These are phyloP conservation scores for Lasioglossum zephyrum DNA, from an alignment of 2,888 invertebrate species.

Conservation along the genomic window DNA sequence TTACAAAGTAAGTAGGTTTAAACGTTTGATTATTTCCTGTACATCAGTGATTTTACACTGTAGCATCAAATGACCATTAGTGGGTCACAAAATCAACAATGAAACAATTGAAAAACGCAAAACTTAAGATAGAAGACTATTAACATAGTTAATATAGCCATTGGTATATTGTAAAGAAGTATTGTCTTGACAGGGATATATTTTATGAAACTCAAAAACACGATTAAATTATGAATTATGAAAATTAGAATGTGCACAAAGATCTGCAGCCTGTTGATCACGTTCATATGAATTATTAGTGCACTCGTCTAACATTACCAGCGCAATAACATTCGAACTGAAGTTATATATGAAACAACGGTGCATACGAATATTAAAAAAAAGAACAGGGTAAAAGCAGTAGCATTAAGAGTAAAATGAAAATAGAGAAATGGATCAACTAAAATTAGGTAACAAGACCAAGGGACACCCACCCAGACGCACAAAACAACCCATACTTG, in stretches of 20 bases:
- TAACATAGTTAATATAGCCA: neutral
- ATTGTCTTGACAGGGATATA: neutral
- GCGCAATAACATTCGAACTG: neutral
- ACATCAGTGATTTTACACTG: neutral
- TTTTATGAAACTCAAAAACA: neutral
- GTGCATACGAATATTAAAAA: neutral
- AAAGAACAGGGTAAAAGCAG: neutral
- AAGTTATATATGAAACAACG: neutral
- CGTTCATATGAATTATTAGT: neutral
- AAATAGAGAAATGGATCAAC: neutral
- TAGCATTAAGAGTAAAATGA: neutral
- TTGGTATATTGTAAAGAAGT: neutral
- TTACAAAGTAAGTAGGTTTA: conserved; percentile 87
- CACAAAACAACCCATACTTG: neutral
- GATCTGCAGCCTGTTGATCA: neutral
- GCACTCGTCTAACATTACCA: neutral
- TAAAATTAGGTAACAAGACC: neutral
- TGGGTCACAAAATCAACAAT: too few relatives aligned
- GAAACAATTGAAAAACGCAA: neutral
- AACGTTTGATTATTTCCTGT: neutral
- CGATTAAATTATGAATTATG: neutral
- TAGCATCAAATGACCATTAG: too few relatives aligned
- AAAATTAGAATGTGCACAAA: neutral
- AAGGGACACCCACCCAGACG: neutral
- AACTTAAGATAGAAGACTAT: neutral